phyloP scores from a whole-genome alignment of 2,888 invertebrate genomes.

The Agrotis puta region DNA sequence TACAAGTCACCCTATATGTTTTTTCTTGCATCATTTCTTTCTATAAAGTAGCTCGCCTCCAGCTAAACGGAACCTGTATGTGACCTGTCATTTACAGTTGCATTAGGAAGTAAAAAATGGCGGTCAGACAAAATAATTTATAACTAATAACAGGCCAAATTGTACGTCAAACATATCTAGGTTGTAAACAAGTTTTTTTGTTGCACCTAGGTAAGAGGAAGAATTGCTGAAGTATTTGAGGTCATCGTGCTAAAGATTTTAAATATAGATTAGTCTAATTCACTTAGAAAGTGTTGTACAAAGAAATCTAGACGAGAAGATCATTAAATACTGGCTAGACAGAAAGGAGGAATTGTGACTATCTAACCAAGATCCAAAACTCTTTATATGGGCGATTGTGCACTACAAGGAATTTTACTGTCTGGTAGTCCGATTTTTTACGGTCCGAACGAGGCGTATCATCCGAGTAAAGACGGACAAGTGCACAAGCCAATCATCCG shows the following conservation, averaged over 20 bases:
- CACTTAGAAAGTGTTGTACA: conserved; percentile 3
- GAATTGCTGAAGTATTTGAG: neutral
- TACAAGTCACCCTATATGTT: too few species aligned
- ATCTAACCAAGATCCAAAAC: neutral
- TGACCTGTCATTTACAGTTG: conserved; percentile 28
- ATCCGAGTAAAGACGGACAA: too few species aligned
- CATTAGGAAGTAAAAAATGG: conserved; percentile 15
- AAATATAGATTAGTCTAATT: conserved; percentile 16
- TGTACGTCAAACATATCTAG: conserved; percentile 23
- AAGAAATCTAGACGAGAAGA: neutral
- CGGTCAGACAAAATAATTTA: conserved; percentile 2
- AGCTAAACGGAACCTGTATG: neutral
- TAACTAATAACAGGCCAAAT: conserved; percentile 7
- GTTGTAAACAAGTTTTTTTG: conserved; percentile 27
- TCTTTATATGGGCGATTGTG: too few species aligned
- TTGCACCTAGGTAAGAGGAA: conserved; percentile 7
- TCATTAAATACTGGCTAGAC: neutral
- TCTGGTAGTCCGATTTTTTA: too few species aligned
- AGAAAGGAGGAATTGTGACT: neutral
- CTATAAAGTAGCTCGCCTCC: too few species aligned
- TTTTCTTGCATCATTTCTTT: too few species aligned
- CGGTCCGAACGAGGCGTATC: too few species aligned
- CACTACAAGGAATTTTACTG: too few species aligned
- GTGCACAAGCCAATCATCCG: too few species aligned
- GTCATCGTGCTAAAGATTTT: neutral